Conservation (phyloP, 1,140 invertebrate species). For the Chlorops oryzae region DNA sequence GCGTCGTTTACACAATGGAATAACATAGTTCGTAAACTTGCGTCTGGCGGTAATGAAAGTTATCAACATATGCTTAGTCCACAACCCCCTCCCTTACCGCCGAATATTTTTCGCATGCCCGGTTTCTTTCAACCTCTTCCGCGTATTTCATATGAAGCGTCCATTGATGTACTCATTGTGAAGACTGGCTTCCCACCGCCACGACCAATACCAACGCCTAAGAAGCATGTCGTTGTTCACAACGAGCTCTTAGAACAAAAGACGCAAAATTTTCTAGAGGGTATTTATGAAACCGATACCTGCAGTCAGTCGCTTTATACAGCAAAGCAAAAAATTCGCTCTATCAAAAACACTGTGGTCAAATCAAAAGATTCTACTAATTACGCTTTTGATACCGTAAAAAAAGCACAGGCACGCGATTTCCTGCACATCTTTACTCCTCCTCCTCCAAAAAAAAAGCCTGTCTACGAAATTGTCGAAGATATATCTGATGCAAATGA, state of each 20-base stretch:
- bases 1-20: conserved; percentile 44
- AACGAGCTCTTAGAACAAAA: conserved; percentile 44
- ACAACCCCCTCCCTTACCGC: conserved; percentile 37
- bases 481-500: conserved; percentile 18
- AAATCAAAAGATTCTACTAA: conserved; percentile 44
- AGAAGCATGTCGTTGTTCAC: conserved; percentile 41
- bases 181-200: conserved; percentile 41
- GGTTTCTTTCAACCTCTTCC: conserved; percentile 47
- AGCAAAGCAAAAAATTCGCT: conserved; percentile 45
- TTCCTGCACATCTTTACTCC: conserved; percentile 45
- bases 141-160: conserved; percentile 42
- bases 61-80: too few relatives aligned
- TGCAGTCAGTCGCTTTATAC: conserved; percentile 41
- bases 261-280: conserved; percentile 43
- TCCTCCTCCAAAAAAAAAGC: conserved; percentile 36
- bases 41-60: background rate
- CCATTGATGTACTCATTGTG: conserved; percentile 42
- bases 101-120: conserved; percentile 38
- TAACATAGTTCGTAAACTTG: conserved; percentile 23
- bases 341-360: conserved; percentile 41
- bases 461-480: conserved; percentile 44
- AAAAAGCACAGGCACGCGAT: conserved; percentile 44
- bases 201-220: conserved; percentile 28
- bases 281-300: conserved; percentile 36
- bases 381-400: conserved; percentile 45